Percentiles rank a stretch among this genome's conserved stretches.
Evolutionary conservation across 2,113 vertebrate species (phyloP).

Genomic region (Cavia porcellus): DNA sequence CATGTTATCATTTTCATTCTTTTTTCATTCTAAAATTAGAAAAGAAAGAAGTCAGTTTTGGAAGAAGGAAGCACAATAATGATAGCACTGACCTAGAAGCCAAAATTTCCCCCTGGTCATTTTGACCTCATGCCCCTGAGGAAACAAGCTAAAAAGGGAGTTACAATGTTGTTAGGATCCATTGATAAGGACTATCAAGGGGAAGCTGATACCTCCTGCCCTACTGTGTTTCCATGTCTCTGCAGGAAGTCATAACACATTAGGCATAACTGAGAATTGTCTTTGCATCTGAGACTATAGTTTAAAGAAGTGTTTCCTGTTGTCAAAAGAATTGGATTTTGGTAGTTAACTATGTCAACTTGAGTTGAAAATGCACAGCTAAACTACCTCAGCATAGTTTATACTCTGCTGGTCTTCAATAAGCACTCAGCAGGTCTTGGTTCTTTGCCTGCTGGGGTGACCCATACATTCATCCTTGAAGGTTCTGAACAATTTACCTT

Average conservation of each 20-base stretch:
- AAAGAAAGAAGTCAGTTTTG: no score
- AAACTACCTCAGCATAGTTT: neutral
- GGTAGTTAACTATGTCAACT: neutral
- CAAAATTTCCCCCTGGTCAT: no score
- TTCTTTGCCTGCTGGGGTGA: neutral
- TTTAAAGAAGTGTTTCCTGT: neutral
- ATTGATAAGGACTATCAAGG: neutral
- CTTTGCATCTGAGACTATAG: neutral
- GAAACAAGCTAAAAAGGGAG: no score
- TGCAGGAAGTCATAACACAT: neutral
- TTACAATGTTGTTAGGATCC: no score
- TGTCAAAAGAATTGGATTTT: neutral
- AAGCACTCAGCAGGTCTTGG: neutral
- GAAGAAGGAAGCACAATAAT: no score
- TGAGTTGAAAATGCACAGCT: neutral
- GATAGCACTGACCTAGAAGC: no score
- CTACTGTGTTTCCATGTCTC: neutral
- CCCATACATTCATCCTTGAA: neutral
- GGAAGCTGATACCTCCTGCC: neutral
- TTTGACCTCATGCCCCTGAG: no score
- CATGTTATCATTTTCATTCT: no score
- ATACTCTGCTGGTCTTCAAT: neutral
- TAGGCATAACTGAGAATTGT: neutral
- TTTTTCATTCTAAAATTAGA: no score
- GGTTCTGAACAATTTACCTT: neutral